Conservation (phyloP, 2,113 vertebrate genomes). For the Solenodon paradoxus region DNA sequence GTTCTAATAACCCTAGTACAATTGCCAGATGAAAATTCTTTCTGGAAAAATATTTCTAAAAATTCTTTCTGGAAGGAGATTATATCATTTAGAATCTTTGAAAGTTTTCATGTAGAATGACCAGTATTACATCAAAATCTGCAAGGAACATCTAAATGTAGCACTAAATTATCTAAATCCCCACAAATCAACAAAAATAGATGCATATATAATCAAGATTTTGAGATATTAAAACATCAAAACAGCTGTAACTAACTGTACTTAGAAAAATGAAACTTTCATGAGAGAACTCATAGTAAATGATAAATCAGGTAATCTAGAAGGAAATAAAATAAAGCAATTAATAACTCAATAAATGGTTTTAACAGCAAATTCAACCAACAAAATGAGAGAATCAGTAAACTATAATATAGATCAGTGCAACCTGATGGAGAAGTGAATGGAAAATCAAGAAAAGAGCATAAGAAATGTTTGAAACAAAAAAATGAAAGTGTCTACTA, state of each 20-base stretch:
- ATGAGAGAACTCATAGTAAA: not conserved
- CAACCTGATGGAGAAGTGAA: not conserved
- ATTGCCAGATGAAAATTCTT: not conserved
- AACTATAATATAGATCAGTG: not conserved
- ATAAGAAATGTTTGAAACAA: not conserved
- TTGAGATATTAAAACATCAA: not conserved
- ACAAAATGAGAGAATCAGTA: not conserved
- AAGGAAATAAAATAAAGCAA: not conserved
- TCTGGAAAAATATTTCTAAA: no score
- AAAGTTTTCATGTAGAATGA: not conserved
- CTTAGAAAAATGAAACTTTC: not conserved
- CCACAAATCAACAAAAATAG: not conserved
- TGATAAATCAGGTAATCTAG: not conserved
- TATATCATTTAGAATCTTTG: not conserved
- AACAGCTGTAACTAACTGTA: not conserved
- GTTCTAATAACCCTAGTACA: not conserved
- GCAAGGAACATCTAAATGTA: not conserved
- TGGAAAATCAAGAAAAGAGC: not conserved
- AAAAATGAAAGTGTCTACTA: not conserved
- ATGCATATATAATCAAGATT: not conserved
- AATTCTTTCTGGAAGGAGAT: not conserved
- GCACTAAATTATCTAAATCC: not conserved
- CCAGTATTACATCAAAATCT: not conserved
- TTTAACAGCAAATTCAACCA: not conserved
- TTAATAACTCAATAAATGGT: not conserved